These are phyloP conservation scores for Mustelus asterias DNA, from an alignment of 2,113 vertebrate species.

Conservation along the genomic window DNA sequence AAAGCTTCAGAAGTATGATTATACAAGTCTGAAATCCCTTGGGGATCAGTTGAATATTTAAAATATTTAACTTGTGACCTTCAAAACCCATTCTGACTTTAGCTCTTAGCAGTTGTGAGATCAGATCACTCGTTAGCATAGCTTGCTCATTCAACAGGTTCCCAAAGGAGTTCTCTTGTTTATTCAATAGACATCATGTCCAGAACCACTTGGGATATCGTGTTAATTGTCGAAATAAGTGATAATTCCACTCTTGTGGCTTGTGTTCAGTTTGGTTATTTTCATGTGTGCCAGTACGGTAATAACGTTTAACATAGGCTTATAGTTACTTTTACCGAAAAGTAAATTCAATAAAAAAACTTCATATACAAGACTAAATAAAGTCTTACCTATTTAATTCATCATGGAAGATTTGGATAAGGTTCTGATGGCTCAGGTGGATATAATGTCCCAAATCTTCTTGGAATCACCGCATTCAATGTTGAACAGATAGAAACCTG, in stretches of 20 bases:
- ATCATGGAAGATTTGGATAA: neutral
- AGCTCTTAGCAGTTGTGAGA: conserved; percentile 18
- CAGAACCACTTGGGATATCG: neutral
- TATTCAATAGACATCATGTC: neutral
- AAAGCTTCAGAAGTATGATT: neutral
- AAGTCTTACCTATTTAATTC: neutral
- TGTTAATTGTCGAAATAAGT: neutral
- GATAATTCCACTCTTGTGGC: neutral
- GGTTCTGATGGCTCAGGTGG: neutral
- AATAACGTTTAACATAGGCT: neutral
- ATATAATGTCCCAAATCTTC: neutral
- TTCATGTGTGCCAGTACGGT: neutral
- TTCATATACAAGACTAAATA: neutral
- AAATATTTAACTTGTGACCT: conserved; percentile 24
- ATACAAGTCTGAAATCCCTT: neutral
- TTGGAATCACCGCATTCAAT: too few relatives aligned
- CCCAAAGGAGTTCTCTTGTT: conserved; percentile 9
- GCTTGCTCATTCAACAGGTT: conserved; percentile 7
- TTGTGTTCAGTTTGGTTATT: neutral
- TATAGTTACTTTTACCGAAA: neutral
- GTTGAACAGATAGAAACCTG: too few relatives aligned
- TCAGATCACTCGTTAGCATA: conserved; percentile 27
- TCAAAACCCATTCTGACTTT: neutral
- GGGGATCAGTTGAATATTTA: neutral
- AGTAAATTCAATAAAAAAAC: neutral